Evolutionary conservation across 2,113 vertebrate genomes (phyloP).

Genomic region (Lamprotornis superbus): DNA sequence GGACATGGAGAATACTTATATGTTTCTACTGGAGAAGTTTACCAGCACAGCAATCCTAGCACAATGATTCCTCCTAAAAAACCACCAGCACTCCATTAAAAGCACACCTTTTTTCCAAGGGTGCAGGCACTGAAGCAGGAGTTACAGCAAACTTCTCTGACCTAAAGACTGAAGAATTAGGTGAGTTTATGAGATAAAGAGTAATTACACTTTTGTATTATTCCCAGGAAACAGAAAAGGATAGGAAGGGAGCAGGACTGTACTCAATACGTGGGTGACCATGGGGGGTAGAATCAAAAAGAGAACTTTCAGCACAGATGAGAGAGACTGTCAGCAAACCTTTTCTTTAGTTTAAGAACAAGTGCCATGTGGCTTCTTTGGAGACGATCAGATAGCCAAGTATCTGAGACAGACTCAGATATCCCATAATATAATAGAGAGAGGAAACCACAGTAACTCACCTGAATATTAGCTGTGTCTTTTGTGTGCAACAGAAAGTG

Average conservation of each 20-base stretch:
- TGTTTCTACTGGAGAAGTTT: neutral
- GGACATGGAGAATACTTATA: neutral
- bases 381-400: neutral
- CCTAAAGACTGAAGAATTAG: neutral
- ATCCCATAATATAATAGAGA: neutral
- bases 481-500: conserved; percentile 76
- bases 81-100: neutral
- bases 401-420: neutral
- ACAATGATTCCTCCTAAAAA: neutral
- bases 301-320: neutral
- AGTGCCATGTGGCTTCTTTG: neutral
- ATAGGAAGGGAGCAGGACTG: neutral
- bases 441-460: conserved; percentile 39
- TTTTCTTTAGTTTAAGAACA: neutral
- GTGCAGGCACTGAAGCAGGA: neutral
- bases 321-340: neutral
- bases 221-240: neutral
- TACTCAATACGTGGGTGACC: neutral
- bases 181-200: neutral
- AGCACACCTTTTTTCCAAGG: neutral
- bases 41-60: neutral
- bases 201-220: neutral
- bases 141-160: neutral
- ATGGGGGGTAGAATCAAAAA: neutral
- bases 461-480: conserved; percentile 80